These are phyloP conservation scores for Thymelicus lineola DNA, from an alignment of 2,888 invertebrate genomes.

Conservation along the genomic window DNA sequence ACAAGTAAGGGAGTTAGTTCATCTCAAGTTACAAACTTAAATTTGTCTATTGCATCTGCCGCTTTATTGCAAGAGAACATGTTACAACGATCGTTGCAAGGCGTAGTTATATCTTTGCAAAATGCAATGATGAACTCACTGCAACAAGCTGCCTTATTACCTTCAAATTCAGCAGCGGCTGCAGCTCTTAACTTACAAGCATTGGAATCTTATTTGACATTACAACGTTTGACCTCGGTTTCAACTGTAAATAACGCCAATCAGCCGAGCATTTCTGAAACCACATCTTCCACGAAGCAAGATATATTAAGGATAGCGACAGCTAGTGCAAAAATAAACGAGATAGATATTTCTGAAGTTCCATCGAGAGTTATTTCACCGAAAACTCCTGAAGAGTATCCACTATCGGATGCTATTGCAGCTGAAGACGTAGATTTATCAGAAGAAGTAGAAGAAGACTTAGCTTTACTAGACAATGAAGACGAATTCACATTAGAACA, in stretches of 20 bases:
- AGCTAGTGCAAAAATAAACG: conserved; percentile 80
- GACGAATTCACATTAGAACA: conserved; percentile 88
- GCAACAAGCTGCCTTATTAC: conserved; percentile 92
- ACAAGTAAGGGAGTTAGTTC: conserved; percentile 78
- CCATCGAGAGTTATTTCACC: conserved; percentile 73
- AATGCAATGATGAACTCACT: conserved; percentile 94
- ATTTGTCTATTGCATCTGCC: conserved; percentile 85
- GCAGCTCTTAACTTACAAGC: conserved; percentile 94
- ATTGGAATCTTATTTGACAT: conserved; percentile 92
- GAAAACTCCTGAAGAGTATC: conserved; percentile 79
- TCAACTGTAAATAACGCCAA: conserved; percentile 80
- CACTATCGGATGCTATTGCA: conserved; percentile 79
- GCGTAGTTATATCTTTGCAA: conserved; percentile 92
- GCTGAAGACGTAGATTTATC: conserved; percentile 88
- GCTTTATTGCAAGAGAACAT: conserved; percentile 87
- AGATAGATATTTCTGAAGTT: conserved; percentile 71
- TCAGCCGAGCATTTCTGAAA: conserved; percentile 65
- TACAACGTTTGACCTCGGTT: conserved; percentile 91
- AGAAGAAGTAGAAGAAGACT: conserved; percentile 90
- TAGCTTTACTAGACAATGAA: conserved; percentile 90
- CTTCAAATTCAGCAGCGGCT: conserved; percentile 93
- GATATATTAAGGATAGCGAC: conserved; percentile 88
- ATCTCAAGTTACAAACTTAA: conserved; percentile 68
- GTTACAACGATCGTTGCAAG: conserved; percentile 90
- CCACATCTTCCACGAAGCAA: conserved; percentile 82